These are phyloP conservation scores for Drosophila antonietae DNA, from an alignment of 2,888 invertebrate species.

Conservation along the genomic window DNA sequence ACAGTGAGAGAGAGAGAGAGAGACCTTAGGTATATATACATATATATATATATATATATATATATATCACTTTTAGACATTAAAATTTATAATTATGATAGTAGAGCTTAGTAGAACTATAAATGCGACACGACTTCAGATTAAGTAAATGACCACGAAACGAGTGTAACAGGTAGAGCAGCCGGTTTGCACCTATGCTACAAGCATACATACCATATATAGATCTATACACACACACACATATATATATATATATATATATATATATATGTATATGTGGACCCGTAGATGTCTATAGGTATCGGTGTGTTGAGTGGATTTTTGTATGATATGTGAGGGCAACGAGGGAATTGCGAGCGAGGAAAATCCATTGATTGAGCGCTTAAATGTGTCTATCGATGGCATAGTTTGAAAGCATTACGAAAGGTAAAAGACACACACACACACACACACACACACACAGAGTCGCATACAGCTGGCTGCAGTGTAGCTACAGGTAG, in stretches of 20 bases:
- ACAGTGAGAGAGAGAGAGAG: background rate
- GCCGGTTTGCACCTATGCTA: conserved; percentile 10
- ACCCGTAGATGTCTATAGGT: background rate
- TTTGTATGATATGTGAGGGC: conserved; percentile 25
- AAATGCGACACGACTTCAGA: conserved; percentile 29
- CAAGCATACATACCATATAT: background rate
- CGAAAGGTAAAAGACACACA: conserved; percentile 19
- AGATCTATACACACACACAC: background rate
- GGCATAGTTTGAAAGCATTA: conserved; percentile 49
- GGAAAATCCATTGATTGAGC: conserved; percentile 59
- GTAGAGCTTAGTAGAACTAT: background rate
- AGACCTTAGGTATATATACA: background rate
- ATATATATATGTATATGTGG: background rate
- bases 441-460: conserved; percentile 3
- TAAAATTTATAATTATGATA: conserved; percentile 50
- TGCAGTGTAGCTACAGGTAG: conserved; percentile 32
- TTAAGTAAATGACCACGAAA: conserved; percentile 27
- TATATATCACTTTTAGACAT: conserved; percentile 4
- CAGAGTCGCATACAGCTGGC: background rate
- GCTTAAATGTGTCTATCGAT: conserved; percentile 49
- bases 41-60: background rate
- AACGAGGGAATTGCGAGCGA: conserved; percentile 12
- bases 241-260: background rate
- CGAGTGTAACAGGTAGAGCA: conserved; percentile 70
- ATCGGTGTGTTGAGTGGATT: conserved; percentile 19